Conservation (phyloP, 2,113 vertebrate genomes). For the Formicarius rufipectus region DNA sequence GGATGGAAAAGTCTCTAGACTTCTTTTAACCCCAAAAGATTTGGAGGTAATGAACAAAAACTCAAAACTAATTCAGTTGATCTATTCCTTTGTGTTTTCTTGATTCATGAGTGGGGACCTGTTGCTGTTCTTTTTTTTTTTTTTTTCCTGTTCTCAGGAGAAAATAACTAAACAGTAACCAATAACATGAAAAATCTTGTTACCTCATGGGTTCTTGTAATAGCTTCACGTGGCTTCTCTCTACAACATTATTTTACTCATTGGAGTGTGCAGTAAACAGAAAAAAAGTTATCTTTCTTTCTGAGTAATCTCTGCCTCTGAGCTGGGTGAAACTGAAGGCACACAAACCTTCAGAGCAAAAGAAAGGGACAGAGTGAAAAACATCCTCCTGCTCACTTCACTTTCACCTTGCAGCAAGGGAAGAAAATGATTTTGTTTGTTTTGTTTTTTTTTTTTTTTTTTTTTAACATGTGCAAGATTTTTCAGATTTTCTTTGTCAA, state of each 20-base stretch:
- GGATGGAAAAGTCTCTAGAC: background rate
- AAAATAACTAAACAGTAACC: background rate
- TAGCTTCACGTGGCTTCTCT: background rate
- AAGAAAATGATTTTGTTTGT: background rate
- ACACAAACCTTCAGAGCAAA: background rate
- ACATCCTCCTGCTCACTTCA: background rate
- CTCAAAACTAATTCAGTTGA: background rate
- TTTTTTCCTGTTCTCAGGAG: background rate
- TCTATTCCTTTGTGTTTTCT: background rate
- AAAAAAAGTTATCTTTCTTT: background rate
- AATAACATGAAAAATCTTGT: background rate
- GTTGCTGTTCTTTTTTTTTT: background rate
- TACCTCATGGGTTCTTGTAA: background rate
- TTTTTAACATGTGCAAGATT: background rate
- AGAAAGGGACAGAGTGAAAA: background rate
- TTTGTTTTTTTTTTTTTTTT: too few relatives aligned
- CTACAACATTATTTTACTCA: background rate
- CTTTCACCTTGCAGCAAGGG: background rate
- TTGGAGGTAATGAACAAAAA: background rate
- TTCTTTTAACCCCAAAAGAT: conserved; percentile 22
- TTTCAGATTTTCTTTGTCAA: conserved; percentile 15
- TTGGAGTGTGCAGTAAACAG: background rate
- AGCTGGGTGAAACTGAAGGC: background rate
- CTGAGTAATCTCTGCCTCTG: background rate
- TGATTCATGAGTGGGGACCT: background rate